These are phyloP conservation scores for Pherbina coryleti DNA, from an alignment of 2,888 invertebrate species.

Conservation along the genomic window DNA sequence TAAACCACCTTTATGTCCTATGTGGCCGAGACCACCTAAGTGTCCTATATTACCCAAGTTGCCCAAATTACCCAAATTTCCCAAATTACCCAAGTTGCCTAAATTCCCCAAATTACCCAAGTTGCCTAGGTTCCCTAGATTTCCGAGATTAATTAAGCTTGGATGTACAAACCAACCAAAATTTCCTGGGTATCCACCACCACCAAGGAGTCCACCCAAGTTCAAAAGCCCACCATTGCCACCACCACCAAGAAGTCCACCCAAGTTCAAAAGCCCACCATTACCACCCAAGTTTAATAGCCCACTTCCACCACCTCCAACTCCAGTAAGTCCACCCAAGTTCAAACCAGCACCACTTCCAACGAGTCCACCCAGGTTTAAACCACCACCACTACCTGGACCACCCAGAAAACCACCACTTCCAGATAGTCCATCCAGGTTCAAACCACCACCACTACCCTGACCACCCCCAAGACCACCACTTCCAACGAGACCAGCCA, in stretches of 20 bases:
- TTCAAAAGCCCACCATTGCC: not conserved
- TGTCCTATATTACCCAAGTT: conserved; percentile 15
- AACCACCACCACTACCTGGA: not conserved
- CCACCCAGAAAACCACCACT: too few species aligned
- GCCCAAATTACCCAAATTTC: conserved; percentile 15
- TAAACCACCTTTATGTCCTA: conserved; percentile 12
- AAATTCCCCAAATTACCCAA: conserved; percentile 50
- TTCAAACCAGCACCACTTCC: too few species aligned
- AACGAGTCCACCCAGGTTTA: not conserved
- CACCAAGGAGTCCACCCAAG: conserved; percentile 5
- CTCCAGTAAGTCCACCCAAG: too few species aligned
- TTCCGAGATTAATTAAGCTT: conserved; percentile 40
- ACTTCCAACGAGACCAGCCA: too few species aligned
- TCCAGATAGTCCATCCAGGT: too few species aligned
- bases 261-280: not conserved
- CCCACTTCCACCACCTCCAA: not conserved
- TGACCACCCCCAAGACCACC: too few species aligned
- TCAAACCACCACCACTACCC: too few species aligned
- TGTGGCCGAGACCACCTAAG: conserved; percentile 10
- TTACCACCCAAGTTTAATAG: not conserved
- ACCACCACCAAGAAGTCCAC: not conserved
- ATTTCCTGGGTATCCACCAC: not conserved
- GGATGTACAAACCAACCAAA: not conserved
- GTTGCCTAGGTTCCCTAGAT: conserved; percentile 45
- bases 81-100: conserved; percentile 44